Conservation (phyloP, 2,888 invertebrate species). For the Machimus rusticus region DNA sequence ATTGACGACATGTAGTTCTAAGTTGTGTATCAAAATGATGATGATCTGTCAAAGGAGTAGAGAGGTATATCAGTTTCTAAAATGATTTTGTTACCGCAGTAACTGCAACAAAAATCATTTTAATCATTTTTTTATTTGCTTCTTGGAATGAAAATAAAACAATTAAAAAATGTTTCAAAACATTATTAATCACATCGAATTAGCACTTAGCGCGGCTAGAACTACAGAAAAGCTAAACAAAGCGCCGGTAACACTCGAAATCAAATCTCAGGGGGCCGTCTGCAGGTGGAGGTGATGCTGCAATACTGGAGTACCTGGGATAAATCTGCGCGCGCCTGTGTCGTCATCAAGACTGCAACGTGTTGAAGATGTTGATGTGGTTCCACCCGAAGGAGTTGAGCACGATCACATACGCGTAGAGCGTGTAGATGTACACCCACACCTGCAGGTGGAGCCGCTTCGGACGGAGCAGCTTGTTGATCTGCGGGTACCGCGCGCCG, state of each 20-base stretch:
- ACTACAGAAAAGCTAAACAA: not conserved
- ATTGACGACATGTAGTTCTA: too few species aligned
- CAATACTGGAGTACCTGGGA: not conserved
- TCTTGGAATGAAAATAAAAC: not conserved
- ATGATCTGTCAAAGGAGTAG: too few species aligned
- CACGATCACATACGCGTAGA: constrained; percentile 42
- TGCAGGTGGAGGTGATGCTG: not conserved
- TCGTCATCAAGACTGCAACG: not conserved
- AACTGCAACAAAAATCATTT: too few species aligned
- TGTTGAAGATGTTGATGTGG: constrained; percentile 10
- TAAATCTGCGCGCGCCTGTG: not conserved
- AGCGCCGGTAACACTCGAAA: not conserved
- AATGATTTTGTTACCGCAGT: too few species aligned
- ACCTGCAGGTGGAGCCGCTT: constrained; percentile 44
- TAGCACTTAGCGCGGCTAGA: not conserved
- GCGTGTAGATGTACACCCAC: constrained; percentile 46
- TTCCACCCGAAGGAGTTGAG: constrained; percentile 37
- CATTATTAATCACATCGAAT: not conserved
- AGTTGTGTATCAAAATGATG: too few species aligned
- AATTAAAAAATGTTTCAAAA: not conserved
- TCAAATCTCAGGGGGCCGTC: not conserved
- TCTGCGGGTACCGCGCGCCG: constrained; percentile 52
- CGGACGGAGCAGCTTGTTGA: not conserved
- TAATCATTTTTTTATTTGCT: not conserved
- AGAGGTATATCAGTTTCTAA: too few species aligned